Conservation (phyloP, 2,888 invertebrate species). For the Amiota mariae region DNA sequence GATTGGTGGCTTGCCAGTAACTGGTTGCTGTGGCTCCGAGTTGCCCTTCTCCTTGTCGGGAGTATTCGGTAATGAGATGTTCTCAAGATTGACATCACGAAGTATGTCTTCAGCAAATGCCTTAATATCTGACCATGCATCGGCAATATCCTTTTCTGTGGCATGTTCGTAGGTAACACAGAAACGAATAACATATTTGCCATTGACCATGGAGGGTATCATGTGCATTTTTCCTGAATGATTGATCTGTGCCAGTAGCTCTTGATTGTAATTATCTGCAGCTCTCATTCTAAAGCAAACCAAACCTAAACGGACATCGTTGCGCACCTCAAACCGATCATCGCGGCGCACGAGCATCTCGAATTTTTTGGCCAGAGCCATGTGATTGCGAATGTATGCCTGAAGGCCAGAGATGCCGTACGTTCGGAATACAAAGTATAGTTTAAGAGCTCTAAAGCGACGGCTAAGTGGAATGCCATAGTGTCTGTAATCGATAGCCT, state of each 20-base stretch:
- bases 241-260: constrained; percentile 85
- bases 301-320: constrained; percentile 83
- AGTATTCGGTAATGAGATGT: constrained; percentile 58
- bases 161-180: constrained; percentile 88
- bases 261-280: constrained; percentile 83
- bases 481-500: constrained; percentile 83
- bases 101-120: constrained; percentile 78
- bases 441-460: constrained; percentile 87
- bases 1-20: constrained; percentile 66
- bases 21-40: constrained; percentile 57
- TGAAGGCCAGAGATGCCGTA: constrained; percentile 89
- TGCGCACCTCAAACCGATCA: constrained; percentile 83
- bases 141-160: constrained; percentile 81
- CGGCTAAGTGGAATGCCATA: constrained; percentile 91
- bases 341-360: constrained; percentile 81
- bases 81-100: constrained; percentile 67
- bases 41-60: constrained; percentile 65
- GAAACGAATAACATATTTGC: constrained; percentile 85
- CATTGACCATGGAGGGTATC: constrained; percentile 86
- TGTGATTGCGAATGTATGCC: constrained; percentile 87
- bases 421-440: constrained; percentile 89
- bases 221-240: constrained; percentile 89
- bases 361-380: constrained; percentile 83
- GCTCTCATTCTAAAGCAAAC: constrained; percentile 85
- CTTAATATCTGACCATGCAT: constrained; percentile 79